These are phyloP conservation scores for Vanessa tameamea DNA, from an alignment of 1,140 invertebrate species.

Conservation along the genomic window DNA sequence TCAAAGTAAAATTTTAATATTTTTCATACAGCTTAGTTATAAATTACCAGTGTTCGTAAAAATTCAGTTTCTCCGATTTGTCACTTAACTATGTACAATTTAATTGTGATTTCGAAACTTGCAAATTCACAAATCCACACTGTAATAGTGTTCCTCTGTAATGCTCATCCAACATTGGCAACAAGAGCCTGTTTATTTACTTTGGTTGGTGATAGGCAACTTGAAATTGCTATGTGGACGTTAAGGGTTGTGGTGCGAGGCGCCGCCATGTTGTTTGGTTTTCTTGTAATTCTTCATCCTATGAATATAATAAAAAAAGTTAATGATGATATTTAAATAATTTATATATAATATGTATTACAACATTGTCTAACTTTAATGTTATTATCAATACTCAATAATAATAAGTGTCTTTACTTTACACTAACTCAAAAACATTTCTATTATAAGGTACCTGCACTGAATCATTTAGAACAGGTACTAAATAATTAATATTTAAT, in stretches of 20 bases:
- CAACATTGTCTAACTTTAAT: background rate
- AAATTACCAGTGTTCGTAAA: background rate
- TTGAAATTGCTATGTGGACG: slow-evolving; percentile 57
- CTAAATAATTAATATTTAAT: too few relatives aligned
- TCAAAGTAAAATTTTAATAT: too few relatives aligned
- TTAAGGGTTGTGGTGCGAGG: slow-evolving; percentile 60
- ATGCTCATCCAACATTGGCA: background rate
- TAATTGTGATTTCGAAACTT: slow-evolving; percentile 5
- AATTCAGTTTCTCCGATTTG: background rate
- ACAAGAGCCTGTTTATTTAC: background rate
- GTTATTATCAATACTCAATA: too few relatives aligned
- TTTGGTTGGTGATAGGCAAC: slow-evolving; percentile 4
- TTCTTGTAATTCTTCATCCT: slow-evolving; percentile 62
- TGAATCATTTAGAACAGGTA: too few relatives aligned
- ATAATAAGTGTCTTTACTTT: too few relatives aligned
- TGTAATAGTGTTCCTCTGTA: background rate
- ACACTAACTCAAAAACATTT: too few relatives aligned
- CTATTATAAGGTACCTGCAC: too few relatives aligned
- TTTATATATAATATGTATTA: background rate
- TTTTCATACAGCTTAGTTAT: too few relatives aligned
- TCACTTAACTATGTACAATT: background rate
- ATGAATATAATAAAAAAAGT: slow-evolving; percentile 26
- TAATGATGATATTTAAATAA: too few relatives aligned
- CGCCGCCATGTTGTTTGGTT: slow-evolving; percentile 58
- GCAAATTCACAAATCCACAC: background rate